These are phyloP conservation scores for Crepidodera aurea DNA, from an alignment of 2,888 invertebrate species.

Conservation along the genomic window DNA sequence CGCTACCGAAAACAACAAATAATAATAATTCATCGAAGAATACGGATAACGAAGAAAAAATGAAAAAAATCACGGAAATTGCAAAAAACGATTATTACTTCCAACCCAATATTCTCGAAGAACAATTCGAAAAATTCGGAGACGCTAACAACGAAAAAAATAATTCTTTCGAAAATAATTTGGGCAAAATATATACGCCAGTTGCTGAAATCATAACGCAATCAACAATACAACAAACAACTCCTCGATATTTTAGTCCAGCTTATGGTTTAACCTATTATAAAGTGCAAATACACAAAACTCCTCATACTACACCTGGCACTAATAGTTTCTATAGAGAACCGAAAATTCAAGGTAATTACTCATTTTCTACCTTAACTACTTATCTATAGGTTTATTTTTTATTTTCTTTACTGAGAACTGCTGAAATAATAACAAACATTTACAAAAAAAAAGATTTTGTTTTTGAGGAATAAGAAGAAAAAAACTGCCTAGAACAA, in stretches of 20 bases:
- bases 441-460: too few species aligned
- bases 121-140: constrained; percentile 4
- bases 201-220: constrained; percentile 39
- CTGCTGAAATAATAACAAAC: too few species aligned
- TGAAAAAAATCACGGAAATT: background rate
- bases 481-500: too few species aligned
- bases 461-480: too few species aligned
- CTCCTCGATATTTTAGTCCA: too few species aligned
- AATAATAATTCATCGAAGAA: too few species aligned
- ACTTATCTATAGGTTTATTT: too few species aligned
- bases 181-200: constrained; percentile 36
- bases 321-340: constrained; percentile 11
- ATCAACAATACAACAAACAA: background rate
- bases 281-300: background rate
- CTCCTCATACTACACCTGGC: background rate
- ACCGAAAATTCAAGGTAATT: constrained; percentile 37
- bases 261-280: too few species aligned
- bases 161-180: background rate
- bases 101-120: background rate
- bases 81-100: constrained; percentile 20
- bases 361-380: background rate
- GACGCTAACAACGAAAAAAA: background rate
- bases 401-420: too few species aligned
- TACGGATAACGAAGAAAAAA: too few species aligned
- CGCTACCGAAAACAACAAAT: too few species aligned